Evolutionary conservation across 2,888 invertebrate species (phyloP), one percentile per base, ranked within the genome.

Genomic region (Hedychridium roseum): DNA sequence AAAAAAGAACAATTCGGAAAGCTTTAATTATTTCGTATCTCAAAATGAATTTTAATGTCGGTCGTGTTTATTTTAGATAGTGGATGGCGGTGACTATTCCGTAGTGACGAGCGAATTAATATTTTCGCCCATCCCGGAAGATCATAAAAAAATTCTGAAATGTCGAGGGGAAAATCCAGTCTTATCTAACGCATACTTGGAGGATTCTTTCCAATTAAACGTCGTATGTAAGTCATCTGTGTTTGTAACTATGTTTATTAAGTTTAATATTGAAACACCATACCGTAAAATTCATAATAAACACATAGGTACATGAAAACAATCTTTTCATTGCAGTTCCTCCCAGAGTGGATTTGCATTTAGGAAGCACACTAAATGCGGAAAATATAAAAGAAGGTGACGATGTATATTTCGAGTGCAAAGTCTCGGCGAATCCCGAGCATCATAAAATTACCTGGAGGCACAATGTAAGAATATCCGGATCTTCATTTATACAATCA

Each of bases 81-180:
- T 57, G 47, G 69, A 73, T 38, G 64, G 61, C 20, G 68, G 65
- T 14, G 65, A 88, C 74, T 88, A 88, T 57, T 90, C 88, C 16
- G 84, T 86, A 76, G 89, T 92, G 51, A 83, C 86, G 73, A 93
- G 91, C 78, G 87, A 86, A 42, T 81, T 94, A 61, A 87, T 88
- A 61, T 92, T 94, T 79, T 86, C 88, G 66, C 93, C 94, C 11
- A 82, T 87, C 60, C 90, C 92, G 1, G 92, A 92, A 71, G 94
- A 94, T 76, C 91, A 94, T 72, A 89, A 89, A 4, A 89, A 91
- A 46, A 86, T 86, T 73, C 83, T 94, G 57, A 91, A 90, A 76
- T 94, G 94, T 77, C 88, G 90, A 67, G 92, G 92, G 3, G 90
- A 91, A 74, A 94, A 94, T 83, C 90, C 88, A 43, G 86, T 87